Conservation (phyloP, 2,888 invertebrate genomes). For the Heteromurus nitidus region DNA sequence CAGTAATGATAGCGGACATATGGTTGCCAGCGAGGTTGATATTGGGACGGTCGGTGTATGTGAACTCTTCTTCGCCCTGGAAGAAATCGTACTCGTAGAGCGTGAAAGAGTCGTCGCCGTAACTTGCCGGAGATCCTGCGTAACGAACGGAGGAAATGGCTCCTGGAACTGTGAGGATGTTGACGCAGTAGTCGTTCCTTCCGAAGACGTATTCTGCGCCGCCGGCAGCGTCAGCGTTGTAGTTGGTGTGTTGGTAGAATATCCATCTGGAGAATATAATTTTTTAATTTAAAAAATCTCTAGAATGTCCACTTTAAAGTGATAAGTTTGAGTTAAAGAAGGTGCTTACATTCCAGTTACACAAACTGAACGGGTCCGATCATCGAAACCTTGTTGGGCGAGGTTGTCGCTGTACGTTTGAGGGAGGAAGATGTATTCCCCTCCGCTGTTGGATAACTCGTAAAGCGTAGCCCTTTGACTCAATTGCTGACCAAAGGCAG, state of each 20-base stretch:
- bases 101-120: constrained; percentile 57
- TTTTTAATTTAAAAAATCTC: not conserved
- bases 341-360: constrained; percentile 56
- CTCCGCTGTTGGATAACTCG: not conserved
- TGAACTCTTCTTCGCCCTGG: constrained; percentile 67
- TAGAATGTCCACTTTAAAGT: not conserved
- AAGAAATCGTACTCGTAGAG: constrained; percentile 65
- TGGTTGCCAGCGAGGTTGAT: constrained; percentile 25
- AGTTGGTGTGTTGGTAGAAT: constrained; percentile 44
- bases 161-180: constrained; percentile 42
- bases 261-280: constrained; percentile 39
- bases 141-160: constrained; percentile 51
- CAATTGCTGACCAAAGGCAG: not conserved
- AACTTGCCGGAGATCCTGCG: constrained; percentile 58
- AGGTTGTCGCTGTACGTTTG: not conserved
- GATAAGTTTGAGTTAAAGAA: not conserved
- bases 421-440: not conserved
- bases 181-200: constrained; percentile 39
- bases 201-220: constrained; percentile 63
- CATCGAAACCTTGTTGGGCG: not conserved
- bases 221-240: constrained; percentile 27
- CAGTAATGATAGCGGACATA: constrained; percentile 58
- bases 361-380: constrained; percentile 39
- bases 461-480: constrained; percentile 35
- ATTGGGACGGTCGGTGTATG: constrained; percentile 23